Evolutionary conservation across 2,888 invertebrate genomes (phyloP), one percentile per base, ranked within the genome.

Genomic region (Operophtera brumata): DNA sequence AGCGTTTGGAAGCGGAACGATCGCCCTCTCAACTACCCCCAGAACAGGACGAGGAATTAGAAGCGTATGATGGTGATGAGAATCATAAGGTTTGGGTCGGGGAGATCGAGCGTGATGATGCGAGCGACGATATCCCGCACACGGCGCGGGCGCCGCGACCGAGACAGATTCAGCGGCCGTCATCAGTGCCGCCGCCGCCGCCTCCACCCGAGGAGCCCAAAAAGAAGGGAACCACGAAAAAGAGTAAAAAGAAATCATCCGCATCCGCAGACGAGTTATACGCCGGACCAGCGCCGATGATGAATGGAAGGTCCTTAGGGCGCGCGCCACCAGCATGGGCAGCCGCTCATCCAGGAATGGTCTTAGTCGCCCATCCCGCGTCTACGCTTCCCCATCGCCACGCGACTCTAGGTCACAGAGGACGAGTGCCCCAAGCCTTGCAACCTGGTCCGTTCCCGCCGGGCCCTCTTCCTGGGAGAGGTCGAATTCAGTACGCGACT

Each of bases 1-100:
- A 95, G 71, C 95, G 96, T 64, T 90, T 96, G 68, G 94, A 94
- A 75, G 93, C 93, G 8, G 93, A 92, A 65, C 89, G 91, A 20
- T 71, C 86, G 28, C 88, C 89, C 12, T 71, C 84, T 13, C 85
- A 82, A 64, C 67, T 82, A 59, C 84, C 80, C 1, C 84, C 80
- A 65, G 87, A 86, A 69, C 64, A 66, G 28, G 94, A 94, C 55
- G 96, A 96, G 66, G 96, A 96, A 66, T 91, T 95, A 14, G 96
- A 96, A 61, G 93, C 94, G 53, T 97, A 95, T 82, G 97, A 97
- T 73, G 97, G 96, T 0, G 96, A 97, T 73, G 97, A 97, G 82
- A 97, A 97, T 79, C 97, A 97, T 80, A 97, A 97, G 82, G 95
- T 97, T 36, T 97, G 97, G 97, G 95, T 95, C 1, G 96, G 96